Base-by-base conservation (phyloP, 2,113 vertebrate genomes). In the Halcyon malimbica region DNA sequence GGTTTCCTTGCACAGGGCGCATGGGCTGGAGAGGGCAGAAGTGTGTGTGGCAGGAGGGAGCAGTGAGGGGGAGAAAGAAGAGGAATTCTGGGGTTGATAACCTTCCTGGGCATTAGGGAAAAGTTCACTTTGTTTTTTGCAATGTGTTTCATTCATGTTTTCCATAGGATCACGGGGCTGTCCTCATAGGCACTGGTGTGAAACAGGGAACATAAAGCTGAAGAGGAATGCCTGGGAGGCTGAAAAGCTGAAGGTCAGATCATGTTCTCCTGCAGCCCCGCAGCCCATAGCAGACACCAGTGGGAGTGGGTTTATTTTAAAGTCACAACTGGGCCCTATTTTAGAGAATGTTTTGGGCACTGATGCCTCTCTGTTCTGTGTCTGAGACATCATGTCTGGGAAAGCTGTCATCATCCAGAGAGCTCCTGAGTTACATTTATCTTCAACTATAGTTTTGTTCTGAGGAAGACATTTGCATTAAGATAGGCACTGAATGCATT, bases 261-360 rank as follows among this genome's bases (percentile, higher is more conserved):
- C 42, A 64, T 81, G 46, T 37, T 67, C 28, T 57, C 57, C 71
- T 64, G 42, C 57, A 90, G 25, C 56, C 28, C 59, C 35, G 29
- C 35, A 81, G 69, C 41, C 23, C 28, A 29, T 0, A 21, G 37
- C 21, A 64, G 37, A 46, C 42, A 76, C 42, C 29, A 39, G 25
- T 20, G 37, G 24, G 46, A 80, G 7, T 14, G 28, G 6, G 16
- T 33, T 42, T 77, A 5, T 44, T 83, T 69, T 29, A 46, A 74
- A 81, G 48, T 42, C 24, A 63, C 1, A 8, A 0, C 2, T 42
- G 13, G 15, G 28, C 6, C 39, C 25, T 15, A 1, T 46, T 73
- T 67, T 33, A 57, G 33, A 53, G 26, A 76, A 59, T 64, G 56
- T 44, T 23, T 23, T 60, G 51, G 18, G 28, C 37, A 31, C 12